Base-by-base conservation (phyloP, 2,797 vertebrate species). In the Psittacula echo region DNA sequence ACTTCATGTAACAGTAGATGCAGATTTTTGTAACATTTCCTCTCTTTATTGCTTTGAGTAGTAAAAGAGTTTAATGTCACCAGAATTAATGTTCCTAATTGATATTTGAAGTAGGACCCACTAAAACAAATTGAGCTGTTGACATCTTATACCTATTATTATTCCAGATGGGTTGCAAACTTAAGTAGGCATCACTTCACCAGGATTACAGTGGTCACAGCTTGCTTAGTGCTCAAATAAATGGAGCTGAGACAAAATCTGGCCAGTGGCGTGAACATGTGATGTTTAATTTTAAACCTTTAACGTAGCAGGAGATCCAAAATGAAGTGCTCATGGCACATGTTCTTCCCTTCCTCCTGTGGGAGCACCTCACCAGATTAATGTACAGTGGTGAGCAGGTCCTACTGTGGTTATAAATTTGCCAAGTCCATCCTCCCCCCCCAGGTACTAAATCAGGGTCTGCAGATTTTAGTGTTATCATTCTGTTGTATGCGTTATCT, bases 151-250 rank as follows among this genome's bases (percentile, higher is more conserved):
- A 90, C 11, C 10, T 73, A 7, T 79, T 81, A 48, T 73, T 80
- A 82, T 67, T 92, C 32, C 29, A 71, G 27, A 26, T 0, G 0
- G 12, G 30, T 27, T 89, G 51, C 72, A 65, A 61, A 68, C 53
- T 92, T 74, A 50, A 61, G 13, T 16, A 90, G n/a, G 15, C 53
- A 50, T 67, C 58, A 5, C 39, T 92, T 79, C 41, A 41, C 74
- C 26, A 29, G 39, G 29, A 50, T 66, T 72, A 7, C 1, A 3
- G 20, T 50, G 23, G 32, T 62, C 39, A 62, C 42, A 72, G 58
- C 37, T 92, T 92, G 58, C 23, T 75, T 68, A 72, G 45, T 32
- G 39, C 20, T 92, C 53, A 70, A 65, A 39, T 58, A 81, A 84
- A 78, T 24, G 23, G 50, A 81, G 32, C 19, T 27, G 44, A 81